Conservation (phyloP, 2,113 vertebrate species). For the Gymnogyps californianus region DNA sequence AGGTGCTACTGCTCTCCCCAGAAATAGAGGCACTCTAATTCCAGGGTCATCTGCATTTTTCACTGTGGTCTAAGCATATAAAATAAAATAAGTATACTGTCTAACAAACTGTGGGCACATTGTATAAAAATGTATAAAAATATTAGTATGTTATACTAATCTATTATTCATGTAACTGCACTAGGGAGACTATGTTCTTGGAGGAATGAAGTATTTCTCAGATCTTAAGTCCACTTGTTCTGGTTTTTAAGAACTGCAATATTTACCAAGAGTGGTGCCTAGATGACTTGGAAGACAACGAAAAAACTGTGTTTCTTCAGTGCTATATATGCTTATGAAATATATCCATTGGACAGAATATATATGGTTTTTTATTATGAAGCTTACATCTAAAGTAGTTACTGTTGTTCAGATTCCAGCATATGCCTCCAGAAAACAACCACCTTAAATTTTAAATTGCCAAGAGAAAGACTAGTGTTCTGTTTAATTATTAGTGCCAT, state of each 20-base stretch:
- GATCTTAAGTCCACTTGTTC: neutral
- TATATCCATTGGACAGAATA: neutral
- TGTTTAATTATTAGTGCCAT: constrained; percentile 77
- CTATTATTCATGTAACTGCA: constrained; percentile 40
- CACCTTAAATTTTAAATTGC: constrained; percentile 1
- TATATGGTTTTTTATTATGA: neutral
- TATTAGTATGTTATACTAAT: neutral
- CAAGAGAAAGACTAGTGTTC: constrained; percentile 4
- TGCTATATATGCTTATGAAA: neutral
- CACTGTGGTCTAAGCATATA: neutral
- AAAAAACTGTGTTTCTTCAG: neutral
- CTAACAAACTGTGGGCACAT: neutral
- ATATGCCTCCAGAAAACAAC: neutral
- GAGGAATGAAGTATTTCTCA: constrained; percentile 3
- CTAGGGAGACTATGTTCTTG: neutral
- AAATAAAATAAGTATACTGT: neutral
- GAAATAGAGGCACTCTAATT: neutral
- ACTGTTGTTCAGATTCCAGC: neutral
- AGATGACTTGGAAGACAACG: neutral
- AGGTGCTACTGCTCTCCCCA: neutral
- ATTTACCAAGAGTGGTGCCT: neutral
- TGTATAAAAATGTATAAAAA: constrained; percentile 1
- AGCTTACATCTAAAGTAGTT: neutral
- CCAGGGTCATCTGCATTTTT: neutral
- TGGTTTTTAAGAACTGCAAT: neutral